Evolutionary conservation across 1,140 invertebrate species (phyloP), one percentile per base, ranked within the genome.

Genomic region (Rhynchophorus ferrugineus): DNA sequence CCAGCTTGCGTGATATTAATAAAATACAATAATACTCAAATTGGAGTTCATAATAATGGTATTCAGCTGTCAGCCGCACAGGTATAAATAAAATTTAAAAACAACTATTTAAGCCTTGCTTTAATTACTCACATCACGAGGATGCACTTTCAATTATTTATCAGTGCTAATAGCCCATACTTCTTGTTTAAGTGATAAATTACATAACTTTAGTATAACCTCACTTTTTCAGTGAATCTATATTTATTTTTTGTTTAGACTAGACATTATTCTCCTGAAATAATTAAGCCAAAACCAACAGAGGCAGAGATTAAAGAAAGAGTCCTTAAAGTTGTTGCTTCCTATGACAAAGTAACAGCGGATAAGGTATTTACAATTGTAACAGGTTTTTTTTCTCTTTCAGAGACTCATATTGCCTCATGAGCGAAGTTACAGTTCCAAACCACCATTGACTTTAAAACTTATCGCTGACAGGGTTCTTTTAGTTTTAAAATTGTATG

Each of bases 401-500:
- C 79, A 86, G 83, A 79, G 64, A 67, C 61, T 71, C 55, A 58
- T 62, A 63, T 68, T 72, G 66, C 69, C 73, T 71, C 72, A 72
- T 64, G 74, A 74, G 64, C 79, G 84, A 72, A 76, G 76, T 69
- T 91, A 87, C 79, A 83, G 84, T 72, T 72, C 71, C 56, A 79
- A 77, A 58, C 75, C 80, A 58, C 87, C 89, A 60, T 74, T 92
- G 63, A 79, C 86, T 52, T 72, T 94, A 66, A 83, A 89, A 61
- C 75, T 87, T 64, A 91, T 97, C 71, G 71, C 77, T 66, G 84
- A 91, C 69, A 81, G 95, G 68, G 90, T 97, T 49, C 72, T 95
- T 61, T 82, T 97, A 71, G 89, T 95, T 54, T 82, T 97, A 54
- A 91, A 91, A 76, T 83, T 96, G 59, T 98, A 91, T 78, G 94